Evolutionary conservation across 1,140 invertebrate species (phyloP).

Genomic region (Drosophila triauraria): DNA sequence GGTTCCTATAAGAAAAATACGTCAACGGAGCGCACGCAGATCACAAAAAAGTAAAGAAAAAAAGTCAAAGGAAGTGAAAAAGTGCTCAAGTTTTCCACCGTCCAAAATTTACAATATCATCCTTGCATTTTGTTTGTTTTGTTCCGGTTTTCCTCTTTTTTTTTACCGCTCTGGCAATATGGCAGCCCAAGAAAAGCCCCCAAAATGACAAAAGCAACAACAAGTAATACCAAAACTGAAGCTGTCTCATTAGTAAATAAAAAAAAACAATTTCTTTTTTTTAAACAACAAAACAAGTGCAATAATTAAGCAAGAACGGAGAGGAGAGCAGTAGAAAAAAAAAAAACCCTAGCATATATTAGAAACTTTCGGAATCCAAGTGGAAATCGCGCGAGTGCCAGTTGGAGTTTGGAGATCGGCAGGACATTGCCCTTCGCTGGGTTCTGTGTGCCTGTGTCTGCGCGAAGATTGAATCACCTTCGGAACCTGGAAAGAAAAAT

Average conservation of each 20-base stretch:
- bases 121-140: constrained; percentile 19
- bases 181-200: constrained; percentile 22
- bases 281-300: constrained; percentile 25
- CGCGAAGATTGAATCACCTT: constrained; percentile 64
- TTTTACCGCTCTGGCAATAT: constrained; percentile 10
- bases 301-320: constrained; percentile 23
- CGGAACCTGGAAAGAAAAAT: constrained; percentile 88
- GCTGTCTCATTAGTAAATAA: constrained; percentile 38
- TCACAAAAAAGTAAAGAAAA: constrained; percentile 5
- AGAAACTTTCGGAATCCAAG: constrained; percentile 20
- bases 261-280: constrained; percentile 24
- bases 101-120: constrained; percentile 7
- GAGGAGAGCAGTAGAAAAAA: constrained; percentile 9
- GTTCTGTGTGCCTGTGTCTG: constrained; percentile 54
- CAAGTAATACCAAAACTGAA: constrained; percentile 34
- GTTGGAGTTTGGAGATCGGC: constrained; percentile 23
- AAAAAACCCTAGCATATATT: not conserved
- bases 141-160: constrained; percentile 8
- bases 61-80: constrained; percentile 10
- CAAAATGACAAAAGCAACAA: constrained; percentile 36
- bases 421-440: constrained; percentile 56
- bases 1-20: constrained; percentile 34
- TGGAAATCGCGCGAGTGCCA: constrained; percentile 31
- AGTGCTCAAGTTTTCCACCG: constrained; percentile 19
- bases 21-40: constrained; percentile 3